phyloP scores from a whole-genome alignment of 2,888 invertebrate genomes.

The Lycia hirtaria region DNA sequence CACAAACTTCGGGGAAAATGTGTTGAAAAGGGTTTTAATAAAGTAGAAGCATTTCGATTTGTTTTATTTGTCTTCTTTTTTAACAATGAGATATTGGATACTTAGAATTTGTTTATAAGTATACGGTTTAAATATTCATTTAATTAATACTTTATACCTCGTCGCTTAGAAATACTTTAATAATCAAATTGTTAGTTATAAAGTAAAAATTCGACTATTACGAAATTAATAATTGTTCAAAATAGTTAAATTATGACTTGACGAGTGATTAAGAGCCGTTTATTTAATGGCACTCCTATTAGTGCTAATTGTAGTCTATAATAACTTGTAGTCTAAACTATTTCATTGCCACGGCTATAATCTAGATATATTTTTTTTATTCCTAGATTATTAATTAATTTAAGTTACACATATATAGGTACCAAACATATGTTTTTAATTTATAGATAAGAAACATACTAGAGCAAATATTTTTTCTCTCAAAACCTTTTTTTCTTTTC shows the following conservation, averaged over 20 bases:
- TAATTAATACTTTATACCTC: too few species aligned
- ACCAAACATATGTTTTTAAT: too few species aligned
- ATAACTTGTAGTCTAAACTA: background rate
- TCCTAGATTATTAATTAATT: too few species aligned
- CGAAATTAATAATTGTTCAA: slow-evolving; percentile 1
- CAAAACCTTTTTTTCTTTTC: too few species aligned
- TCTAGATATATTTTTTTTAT: too few species aligned
- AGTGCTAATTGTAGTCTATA: background rate
- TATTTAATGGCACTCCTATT: slow-evolving; percentile 5
- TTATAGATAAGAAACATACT: too few species aligned
- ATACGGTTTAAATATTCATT: too few species aligned
- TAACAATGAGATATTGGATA: background rate
- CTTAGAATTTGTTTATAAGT: background rate
- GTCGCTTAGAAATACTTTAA: background rate
- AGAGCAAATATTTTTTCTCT: too few species aligned
- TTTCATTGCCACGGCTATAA: background rate
- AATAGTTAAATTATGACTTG: background rate
- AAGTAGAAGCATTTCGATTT: slow-evolving; percentile 19
- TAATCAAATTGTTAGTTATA: background rate
- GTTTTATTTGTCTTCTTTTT: slow-evolving; percentile 21
- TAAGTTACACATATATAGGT: too few species aligned
- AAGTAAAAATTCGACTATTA: background rate
- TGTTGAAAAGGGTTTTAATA: slow-evolving; percentile 22
- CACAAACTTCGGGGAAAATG: slow-evolving; percentile 22
- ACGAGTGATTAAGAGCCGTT: background rate